phyloP scores from a whole-genome alignment of 2,888 invertebrate species.

The Chydorus sphaericus region DNA sequence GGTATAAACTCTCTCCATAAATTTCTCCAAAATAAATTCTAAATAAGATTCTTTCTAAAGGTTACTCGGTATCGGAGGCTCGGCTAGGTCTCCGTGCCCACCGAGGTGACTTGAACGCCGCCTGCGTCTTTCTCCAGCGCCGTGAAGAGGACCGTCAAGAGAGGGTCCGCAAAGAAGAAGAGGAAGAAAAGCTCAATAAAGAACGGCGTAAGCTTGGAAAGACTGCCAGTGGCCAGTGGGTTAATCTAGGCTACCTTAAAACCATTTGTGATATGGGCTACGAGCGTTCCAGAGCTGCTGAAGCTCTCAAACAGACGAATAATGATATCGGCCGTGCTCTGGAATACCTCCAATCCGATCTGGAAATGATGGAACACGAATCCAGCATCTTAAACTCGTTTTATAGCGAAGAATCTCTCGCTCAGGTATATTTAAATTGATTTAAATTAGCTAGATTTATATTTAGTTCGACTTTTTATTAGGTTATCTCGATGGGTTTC shows the following conservation, averaged over 20 bases:
- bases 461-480: slow-evolving; percentile 15
- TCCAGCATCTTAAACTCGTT: too few species aligned
- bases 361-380: too few species aligned
- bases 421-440: slow-evolving; percentile 1
- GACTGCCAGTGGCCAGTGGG: slow-evolving; percentile 42
- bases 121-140: slow-evolving; percentile 49
- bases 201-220: slow-evolving; percentile 39
- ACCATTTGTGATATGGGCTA: slow-evolving; percentile 55
- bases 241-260: slow-evolving; percentile 35
- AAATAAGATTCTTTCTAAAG: too few species aligned
- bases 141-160: slow-evolving; percentile 36
- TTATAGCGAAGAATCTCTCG: background rate
- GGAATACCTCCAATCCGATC: slow-evolving; percentile 39
- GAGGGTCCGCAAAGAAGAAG: slow-evolving; percentile 34
- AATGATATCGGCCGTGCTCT: slow-evolving; percentile 55
- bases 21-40: too few species aligned
- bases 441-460: background rate
- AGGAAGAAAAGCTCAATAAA: slow-evolving; percentile 23
- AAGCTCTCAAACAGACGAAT: slow-evolving; percentile 47
- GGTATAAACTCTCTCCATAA: slow-evolving; percentile 29
- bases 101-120: slow-evolving; percentile 40
- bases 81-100: slow-evolving; percentile 50
- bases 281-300: slow-evolving; percentile 38
- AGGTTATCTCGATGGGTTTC: slow-evolving; percentile 48
- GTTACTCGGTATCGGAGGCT: slow-evolving; percentile 50